Evolutionary conservation across 2,888 invertebrate species (phyloP).

Genomic region (Limnephilus lunatus): DNA sequence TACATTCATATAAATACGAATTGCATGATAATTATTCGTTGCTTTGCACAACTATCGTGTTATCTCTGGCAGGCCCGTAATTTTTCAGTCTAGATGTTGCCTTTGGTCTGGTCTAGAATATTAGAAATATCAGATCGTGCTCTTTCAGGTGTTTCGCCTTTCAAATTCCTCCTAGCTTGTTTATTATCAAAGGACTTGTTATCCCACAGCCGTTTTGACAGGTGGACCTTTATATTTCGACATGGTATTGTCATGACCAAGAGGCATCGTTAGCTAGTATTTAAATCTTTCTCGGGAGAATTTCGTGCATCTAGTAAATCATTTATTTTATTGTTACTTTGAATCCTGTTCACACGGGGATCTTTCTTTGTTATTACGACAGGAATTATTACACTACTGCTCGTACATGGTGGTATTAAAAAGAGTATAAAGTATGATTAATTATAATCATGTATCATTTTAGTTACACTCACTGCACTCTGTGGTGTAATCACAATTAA

Average conservation of each 20-base stretch:
- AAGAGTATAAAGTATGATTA: background rate
- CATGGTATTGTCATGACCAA: background rate
- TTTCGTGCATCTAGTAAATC: background rate
- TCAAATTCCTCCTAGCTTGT: constrained; percentile 52
- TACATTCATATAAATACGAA: background rate
- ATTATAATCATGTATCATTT: background rate
- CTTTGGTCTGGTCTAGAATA: background rate
- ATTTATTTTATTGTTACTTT: background rate
- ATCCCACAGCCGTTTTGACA: constrained; percentile 42
- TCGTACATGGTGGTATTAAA: background rate
- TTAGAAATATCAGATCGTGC: constrained; percentile 57
- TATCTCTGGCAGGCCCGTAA: background rate
- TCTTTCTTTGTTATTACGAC: background rate
- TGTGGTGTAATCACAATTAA: background rate
- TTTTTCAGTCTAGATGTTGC: constrained; percentile 34
- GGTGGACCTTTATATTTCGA: constrained; percentile 36
- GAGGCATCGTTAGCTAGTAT: background rate
- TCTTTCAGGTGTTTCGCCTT: constrained; percentile 51
- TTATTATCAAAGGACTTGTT: constrained; percentile 45
- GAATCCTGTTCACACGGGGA: background rate
- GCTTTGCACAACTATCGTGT: constrained; percentile 8
- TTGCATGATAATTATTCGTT: constrained; percentile 15
- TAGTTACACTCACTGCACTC: background rate
- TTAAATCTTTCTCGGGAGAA: background rate
- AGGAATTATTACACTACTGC: background rate